Evolutionary conservation across 2,113 vertebrate genomes (phyloP).

Genomic region (Miniopterus natalensis): DNA sequence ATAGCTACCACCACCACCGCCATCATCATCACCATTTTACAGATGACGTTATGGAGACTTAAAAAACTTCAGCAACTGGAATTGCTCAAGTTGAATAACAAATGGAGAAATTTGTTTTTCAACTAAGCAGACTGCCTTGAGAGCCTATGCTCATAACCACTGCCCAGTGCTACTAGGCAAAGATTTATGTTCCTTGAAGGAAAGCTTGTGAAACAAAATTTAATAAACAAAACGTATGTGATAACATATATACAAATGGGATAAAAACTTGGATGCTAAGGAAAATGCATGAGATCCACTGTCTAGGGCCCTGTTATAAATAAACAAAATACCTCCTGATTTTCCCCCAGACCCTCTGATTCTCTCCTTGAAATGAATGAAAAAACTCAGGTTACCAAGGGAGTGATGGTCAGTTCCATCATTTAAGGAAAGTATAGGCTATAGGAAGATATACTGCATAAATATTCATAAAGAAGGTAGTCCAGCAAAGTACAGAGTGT

Average conservation of each 20-base stretch:
- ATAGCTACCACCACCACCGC: too few relatives aligned
- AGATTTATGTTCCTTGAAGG: not conserved
- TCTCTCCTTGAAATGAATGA: not conserved
- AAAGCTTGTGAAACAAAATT: not conserved
- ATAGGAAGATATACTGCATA: not conserved
- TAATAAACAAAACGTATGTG: not conserved
- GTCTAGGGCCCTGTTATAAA: not conserved
- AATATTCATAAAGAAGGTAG: not conserved
- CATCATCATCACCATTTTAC: not conserved
- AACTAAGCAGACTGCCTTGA: not conserved
- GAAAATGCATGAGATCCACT: not conserved
- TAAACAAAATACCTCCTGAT: not conserved
- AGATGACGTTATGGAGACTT: not conserved
- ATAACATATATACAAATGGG: not conserved
- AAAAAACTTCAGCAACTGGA: not conserved
- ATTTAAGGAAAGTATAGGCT: not conserved
- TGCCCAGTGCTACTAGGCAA: not conserved
- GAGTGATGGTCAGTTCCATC: not conserved
- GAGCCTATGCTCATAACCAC: not conserved
- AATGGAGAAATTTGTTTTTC: not conserved
- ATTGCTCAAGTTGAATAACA: not conserved
- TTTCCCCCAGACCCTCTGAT: not conserved
- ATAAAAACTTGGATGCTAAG: not conserved
- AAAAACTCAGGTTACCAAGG: not conserved
- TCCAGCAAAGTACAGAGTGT: not conserved